Evolutionary conservation across 2,888 invertebrate genomes (phyloP).

Genomic region (Euplagia quadripunctaria): DNA sequence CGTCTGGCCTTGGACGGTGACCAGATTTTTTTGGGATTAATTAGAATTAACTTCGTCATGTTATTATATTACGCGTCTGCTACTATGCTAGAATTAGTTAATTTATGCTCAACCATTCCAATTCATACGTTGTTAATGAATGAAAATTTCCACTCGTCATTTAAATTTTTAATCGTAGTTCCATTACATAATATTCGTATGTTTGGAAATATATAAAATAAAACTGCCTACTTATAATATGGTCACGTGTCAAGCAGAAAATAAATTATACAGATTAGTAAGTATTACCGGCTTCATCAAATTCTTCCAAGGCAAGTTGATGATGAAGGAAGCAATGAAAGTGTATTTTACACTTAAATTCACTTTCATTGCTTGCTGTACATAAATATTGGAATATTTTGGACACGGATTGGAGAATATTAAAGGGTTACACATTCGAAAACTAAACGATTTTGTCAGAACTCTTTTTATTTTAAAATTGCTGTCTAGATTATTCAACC

Average conservation of each 20-base stretch:
- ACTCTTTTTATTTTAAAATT: constrained; percentile 39
- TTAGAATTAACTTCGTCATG: constrained; percentile 51
- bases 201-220: constrained; percentile 13
- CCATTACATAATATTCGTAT: not conserved
- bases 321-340: constrained; percentile 34
- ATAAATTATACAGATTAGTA: constrained; percentile 1
- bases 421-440: constrained; percentile 28
- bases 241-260: constrained; percentile 2
- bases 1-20: constrained; percentile 65
- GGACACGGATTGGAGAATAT: constrained; percentile 23
- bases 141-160: constrained; percentile 54
- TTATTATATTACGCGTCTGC: constrained; percentile 53
- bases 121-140: constrained; percentile 56
- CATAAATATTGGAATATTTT: constrained; percentile 45
- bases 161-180: constrained; percentile 20
- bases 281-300: not conserved
- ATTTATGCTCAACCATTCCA: constrained; percentile 57
- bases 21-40: constrained; percentile 56
- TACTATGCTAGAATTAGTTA: constrained; percentile 57
- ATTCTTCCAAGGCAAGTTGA: constrained; percentile 5
- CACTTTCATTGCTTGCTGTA: constrained; percentile 12
- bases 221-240: not conserved
- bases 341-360: constrained; percentile 29
- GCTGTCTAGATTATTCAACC: constrained; percentile 24
- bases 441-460: constrained; percentile 29